phyloP scores from a whole-genome alignment of 92 coral and sea anemone species.

The Heteractis magnifica region DNA sequence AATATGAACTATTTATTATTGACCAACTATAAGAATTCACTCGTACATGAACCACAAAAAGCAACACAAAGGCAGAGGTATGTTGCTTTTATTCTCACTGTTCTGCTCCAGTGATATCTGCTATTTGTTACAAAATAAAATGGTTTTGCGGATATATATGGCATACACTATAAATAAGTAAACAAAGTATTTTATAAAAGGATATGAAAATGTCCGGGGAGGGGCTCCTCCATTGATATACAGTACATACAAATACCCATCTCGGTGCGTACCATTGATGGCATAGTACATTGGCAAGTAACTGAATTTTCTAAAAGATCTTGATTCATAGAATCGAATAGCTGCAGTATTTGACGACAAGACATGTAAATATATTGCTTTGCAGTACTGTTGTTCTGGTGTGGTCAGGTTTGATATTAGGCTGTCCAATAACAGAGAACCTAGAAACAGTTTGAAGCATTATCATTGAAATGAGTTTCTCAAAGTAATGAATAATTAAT shows the following conservation, averaged over 20 bases:
- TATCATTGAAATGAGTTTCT: too few relatives aligned
- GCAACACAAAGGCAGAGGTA: too few relatives aligned
- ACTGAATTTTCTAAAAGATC: constrained; percentile 70
- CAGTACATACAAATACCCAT: constrained; percentile 89
- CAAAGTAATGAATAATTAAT: too few relatives aligned
- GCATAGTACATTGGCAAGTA: constrained; percentile 94
- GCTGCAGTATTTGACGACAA: constrained; percentile 90
- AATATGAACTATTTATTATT: too few relatives aligned
- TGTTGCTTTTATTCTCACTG: too few relatives aligned
- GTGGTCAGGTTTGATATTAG: constrained; percentile 86
- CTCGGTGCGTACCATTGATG: constrained; percentile 82
- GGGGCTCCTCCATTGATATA: constrained; percentile 98
- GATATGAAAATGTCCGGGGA: constrained; percentile 98
- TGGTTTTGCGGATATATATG: neutral
- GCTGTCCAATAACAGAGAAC: constrained; percentile 83
- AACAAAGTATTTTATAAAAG: constrained; percentile 33
- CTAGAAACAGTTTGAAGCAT: constrained; percentile 33
- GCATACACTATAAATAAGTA: neutral
- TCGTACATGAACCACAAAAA: too few relatives aligned
- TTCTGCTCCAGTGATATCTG: too few relatives aligned
- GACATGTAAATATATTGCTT: constrained; percentile 95
- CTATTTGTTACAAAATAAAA: too few relatives aligned
- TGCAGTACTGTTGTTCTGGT: constrained; percentile 82
- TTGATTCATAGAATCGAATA: constrained; percentile 85
- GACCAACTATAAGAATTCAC: too few relatives aligned